Evolutionary conservation across 2,888 invertebrate genomes (phyloP).

Genomic region (Amphiduros pacificus): DNA sequence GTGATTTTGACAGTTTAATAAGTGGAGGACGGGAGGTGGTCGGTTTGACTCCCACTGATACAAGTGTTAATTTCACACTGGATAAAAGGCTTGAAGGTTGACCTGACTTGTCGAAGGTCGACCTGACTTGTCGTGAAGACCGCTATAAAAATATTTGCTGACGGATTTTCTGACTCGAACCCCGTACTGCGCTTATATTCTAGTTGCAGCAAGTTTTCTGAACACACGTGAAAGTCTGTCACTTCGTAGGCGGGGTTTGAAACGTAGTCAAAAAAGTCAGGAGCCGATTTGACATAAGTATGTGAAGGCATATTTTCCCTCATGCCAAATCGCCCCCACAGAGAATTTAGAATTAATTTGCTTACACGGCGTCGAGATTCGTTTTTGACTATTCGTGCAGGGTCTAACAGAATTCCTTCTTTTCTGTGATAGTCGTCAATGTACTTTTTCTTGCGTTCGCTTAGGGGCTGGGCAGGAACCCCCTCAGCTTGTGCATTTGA

Average conservation of each 20-base stretch:
- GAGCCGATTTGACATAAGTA: neutral
- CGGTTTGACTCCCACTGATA: no score
- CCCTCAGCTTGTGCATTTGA: no score
- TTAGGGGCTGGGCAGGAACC: no score
- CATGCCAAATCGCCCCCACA: constrained; percentile 28
- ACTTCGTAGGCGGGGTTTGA: neutral
- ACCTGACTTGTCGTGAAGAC: constrained; percentile 5
- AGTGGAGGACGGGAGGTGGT: no score
- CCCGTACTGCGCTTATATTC: neutral
- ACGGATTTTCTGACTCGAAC: neutral
- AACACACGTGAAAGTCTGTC: neutral
- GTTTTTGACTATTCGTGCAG: constrained; percentile 7
- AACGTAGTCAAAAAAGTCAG: neutral
- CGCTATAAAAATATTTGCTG: constrained; percentile 3
- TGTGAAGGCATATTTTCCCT: neutral
- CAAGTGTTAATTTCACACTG: no score
- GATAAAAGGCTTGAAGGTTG: no score
- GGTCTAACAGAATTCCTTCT: constrained; percentile 1
- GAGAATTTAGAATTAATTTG: constrained; percentile 6
- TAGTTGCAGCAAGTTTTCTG: neutral
- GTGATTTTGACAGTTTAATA: no score
- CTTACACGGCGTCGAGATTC: neutral
- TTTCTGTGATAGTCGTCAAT: constrained; percentile 21
- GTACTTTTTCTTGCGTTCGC: no score
- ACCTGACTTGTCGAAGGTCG: no score